Evolutionary conservation across 2,888 invertebrate genomes (phyloP), one percentile per base, ranked within the genome.

Genomic region (Lymantria dispar): DNA sequence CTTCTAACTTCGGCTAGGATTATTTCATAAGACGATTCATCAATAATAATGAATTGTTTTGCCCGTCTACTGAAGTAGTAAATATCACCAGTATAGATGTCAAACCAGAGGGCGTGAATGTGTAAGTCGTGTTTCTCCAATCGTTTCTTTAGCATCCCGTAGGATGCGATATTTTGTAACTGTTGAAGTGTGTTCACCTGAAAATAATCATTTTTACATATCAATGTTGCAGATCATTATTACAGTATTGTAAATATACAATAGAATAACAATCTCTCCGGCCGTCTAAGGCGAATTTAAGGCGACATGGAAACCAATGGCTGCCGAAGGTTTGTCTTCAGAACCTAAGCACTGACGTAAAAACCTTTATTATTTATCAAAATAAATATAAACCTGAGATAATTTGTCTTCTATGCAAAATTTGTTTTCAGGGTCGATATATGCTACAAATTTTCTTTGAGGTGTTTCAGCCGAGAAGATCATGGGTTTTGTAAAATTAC

Each of bases 81-180:
- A 72, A 99, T 96, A 81, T 98, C 98, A 0, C 98, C 99, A 0
- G 98, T 97, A 78, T 98, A 98, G 79, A 99, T 97, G 80, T 99
- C 99, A 80, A 99, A 98, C 99, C 99, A 99, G 38, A 99, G 89
- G 0, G 98, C 99, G 74, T 98, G 98, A 61, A 98, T 95, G 71
- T 97, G 96, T 40, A 98, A 91, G 76, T 97, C 94, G 68, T 97
- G 95, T 41, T 93, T 93, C 78, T 96, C 95, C 12, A 98, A 88
- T 1, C 97, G 94, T 57, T 94, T 94, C 73, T 96, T 96, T 37
- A 98, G 87, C 88, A 98, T 98, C 39, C 97, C 96, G 77, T 98
- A 98, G 11, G 97, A 98, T 2, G 98, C 96, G 43, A 98, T 94
- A 80, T 98, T 98, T 80, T 98, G 97, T 59, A 98, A 86, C 83